Evolutionary conservation across 2,888 invertebrate genomes (phyloP), one percentile per base, ranked within the genome.

Genomic region (Rhogogaster chlorosoma): DNA sequence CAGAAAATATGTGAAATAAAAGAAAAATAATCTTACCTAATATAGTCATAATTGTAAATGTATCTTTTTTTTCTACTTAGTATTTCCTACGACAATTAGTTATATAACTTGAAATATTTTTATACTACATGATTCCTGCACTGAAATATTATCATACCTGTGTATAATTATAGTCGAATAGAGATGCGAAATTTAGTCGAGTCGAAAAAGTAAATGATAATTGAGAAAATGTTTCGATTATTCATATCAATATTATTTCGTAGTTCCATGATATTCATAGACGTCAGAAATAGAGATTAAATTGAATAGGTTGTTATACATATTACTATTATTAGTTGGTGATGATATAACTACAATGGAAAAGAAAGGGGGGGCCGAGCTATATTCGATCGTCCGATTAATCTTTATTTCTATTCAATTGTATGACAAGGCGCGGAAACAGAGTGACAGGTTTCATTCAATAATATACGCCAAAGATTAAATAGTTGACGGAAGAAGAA

Each of bases 1-100:
- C 98, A 0, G 98, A 98, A 92, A 89, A 87, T 77, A 88, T 89
- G 86, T 91, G 86, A 84, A 78, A 70, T 42, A 77, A 70, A 70
- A 36, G 4, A 22, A 42, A 80, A 57, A 6, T 73, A 29, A 67
- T 67, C 29, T 67, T 67, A 67, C 67, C 26, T 67, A 49, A 49
- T 12, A 73, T 42, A 73, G 73, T 49, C 1, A 26, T 29, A 26
- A 49, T 77, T 77, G 45, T 49, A 49, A 45, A 77, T 75, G 18
- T 15, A 32, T 49, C 26, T 5, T 61, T 26, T 29, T 77, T 77
- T 22, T 73, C 22, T 32, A 77, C 32, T 49, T 53, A 29, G n/a
- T 32, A 53, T 53, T 29, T 53, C 18, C 45, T 22, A n/a, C 18
- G 45, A 49, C 45, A 49, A 38, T 77, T 7, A 29, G 26, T 49